Conservation (phyloP, 1,140 invertebrate species). For the Brachionus sp. region DNA sequence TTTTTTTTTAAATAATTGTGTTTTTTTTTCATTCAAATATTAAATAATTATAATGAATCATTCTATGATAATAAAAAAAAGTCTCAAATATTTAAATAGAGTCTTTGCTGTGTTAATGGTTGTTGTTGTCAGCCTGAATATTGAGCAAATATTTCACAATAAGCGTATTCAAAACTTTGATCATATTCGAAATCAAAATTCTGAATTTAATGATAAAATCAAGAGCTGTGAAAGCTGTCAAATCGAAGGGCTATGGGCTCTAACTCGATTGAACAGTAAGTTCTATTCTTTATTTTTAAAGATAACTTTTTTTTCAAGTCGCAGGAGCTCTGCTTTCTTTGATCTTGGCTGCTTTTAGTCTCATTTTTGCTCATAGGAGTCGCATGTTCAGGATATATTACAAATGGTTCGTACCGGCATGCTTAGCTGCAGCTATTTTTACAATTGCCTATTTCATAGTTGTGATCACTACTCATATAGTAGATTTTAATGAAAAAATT, state of each 20-base stretch:
- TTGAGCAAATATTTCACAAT: slow-evolving; percentile 42
- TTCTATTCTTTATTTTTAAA: neutral
- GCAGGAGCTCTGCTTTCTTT: neutral
- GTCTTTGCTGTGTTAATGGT: slow-evolving; percentile 37
- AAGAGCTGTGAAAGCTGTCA: neutral
- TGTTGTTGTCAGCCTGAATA: slow-evolving; percentile 29
- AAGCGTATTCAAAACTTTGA: neutral
- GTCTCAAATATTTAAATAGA: slow-evolving; percentile 1
- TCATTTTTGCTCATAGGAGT: neutral
- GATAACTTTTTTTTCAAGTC: neutral
- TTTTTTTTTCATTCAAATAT: neutral
- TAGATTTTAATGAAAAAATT: neutral
- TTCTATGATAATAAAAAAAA: neutral
- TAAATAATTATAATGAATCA: slow-evolving; percentile 35
- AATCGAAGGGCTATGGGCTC: neutral
- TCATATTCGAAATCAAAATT: neutral
- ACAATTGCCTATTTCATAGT: slow-evolving; percentile 3
- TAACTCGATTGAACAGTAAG: slow-evolving; percentile 33
- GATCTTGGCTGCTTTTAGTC: neutral
- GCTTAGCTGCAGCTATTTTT: neutral
- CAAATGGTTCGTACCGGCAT: neutral
- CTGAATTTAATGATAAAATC: neutral
- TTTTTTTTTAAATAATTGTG: neutral
- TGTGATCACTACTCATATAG: neutral
- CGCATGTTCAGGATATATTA: neutral